Evolutionary conservation across 2,797 vertebrate genomes (phyloP), one percentile per base, ranked within the genome.

Genomic region (Novumbra hubbsi): DNA sequence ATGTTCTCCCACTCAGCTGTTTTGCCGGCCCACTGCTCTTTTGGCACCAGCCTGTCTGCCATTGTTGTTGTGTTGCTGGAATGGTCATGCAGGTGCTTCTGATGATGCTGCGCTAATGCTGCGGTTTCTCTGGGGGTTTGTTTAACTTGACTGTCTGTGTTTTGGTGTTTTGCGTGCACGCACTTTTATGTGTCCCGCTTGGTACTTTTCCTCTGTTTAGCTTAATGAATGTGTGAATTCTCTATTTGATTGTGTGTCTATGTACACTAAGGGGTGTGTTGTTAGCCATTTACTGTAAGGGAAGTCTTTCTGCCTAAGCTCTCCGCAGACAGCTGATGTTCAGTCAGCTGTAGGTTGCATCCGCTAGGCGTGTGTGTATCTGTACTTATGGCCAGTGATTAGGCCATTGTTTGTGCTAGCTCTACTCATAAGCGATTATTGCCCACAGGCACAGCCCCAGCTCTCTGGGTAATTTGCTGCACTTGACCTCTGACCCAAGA

Each of bases 21-120:
- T 90, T 91, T 91, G 84, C 88, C 88, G 90, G 87, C 81, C 82
- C 81, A 87, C 76, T 88, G 85, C 76, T 52, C 87, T 86, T 87
- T 83, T 84, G 86, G 72, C 65, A 55, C 67, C 65, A 41, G 65
- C 17, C 64, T 2, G 8, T 41, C 30, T 19, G 17, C 24, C 52
- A 21, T 65, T 91, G 89, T 91, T 87, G 77, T 85, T 73, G 74
- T 57, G 81, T 85, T 90, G 87, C 90, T 92, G 85, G 90, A 91
- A 92, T 87, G 75, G 90, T 90, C 89, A 65, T 76, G 89, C 81
- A 86, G 86, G 88, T 90, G 88, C 81, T 88, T 87, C 88, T 91
- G 90, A 88, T 90, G 89, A 70, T 83, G 84, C 64, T 57, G n/a
- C 21, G n/a, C n/a, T 57, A 9, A 28, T 34, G 30, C 30, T 65